A percentile compares a stretch with the other conserved stretches of the same genome.
phyloP scores from a whole-genome alignment of 2,113 vertebrate genomes.

The Zapus hudsonius region DNA sequence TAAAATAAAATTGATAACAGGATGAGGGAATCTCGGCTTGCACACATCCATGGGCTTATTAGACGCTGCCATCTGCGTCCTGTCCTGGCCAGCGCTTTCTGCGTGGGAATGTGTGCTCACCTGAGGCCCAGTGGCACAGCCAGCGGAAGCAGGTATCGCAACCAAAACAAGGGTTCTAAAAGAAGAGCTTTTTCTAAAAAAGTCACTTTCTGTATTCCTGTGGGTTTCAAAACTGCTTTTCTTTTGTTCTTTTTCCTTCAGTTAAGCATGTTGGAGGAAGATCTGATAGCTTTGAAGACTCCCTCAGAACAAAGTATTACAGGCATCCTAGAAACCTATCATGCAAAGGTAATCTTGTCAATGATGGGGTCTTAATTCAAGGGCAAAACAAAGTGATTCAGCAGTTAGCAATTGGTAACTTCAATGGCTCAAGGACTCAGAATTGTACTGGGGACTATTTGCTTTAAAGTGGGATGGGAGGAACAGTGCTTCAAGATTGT shows the following conservation, averaged over 20 bases:
- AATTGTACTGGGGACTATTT: not conserved
- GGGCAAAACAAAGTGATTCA: not conserved
- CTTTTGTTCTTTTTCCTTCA: conserved; percentile 79
- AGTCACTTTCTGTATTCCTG: conserved; percentile 21
- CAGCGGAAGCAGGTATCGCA: not conserved
- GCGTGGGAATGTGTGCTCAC: not conserved
- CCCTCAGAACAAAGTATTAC: conserved; percentile 89
- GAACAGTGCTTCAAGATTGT: not conserved
- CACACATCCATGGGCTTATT: not conserved
- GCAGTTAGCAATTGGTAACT: not conserved
- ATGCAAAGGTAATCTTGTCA: conserved; percentile 88
- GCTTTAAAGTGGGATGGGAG: not conserved
- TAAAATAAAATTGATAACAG: not conserved
- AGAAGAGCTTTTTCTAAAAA: not conserved
- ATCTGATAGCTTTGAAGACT: conserved; percentile 90
- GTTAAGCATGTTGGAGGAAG: conserved; percentile 92
- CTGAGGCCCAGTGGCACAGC: not conserved
- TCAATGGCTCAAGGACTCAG: not conserved
- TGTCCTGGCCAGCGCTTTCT: not conserved
- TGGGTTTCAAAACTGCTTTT: not conserved
- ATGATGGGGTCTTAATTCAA: conserved; percentile 6
- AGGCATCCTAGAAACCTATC: conserved; percentile 90
- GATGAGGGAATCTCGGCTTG: not conserved
- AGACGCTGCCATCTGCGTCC: not conserved
- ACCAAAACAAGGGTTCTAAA: conserved; percentile 30